These are phyloP conservation scores for Tribolium freemani DNA, from an alignment of 2,888 invertebrate genomes.

Conservation along the genomic window DNA sequence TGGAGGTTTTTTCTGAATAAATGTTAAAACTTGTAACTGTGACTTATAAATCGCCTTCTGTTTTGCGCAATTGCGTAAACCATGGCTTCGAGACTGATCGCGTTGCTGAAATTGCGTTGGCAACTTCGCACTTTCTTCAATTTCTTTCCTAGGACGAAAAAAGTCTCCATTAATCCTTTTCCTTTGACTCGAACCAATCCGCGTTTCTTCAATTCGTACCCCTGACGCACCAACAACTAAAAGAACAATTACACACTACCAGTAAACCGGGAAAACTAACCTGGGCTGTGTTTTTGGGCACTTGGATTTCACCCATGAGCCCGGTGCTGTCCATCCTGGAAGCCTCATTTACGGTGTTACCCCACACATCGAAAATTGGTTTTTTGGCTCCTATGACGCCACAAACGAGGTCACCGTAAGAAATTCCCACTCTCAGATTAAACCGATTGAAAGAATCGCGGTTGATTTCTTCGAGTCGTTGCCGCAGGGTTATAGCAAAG, in stretches of 20 bases:
- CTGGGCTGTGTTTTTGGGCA: conserved; percentile 86
- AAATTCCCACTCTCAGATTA: conserved; percentile 90
- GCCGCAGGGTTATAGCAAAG: conserved; percentile 91
- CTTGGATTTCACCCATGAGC: conserved; percentile 89
- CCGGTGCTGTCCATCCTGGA: conserved; percentile 98
- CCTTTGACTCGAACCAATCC: conserved; percentile 93
- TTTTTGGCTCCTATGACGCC: conserved; percentile 96
- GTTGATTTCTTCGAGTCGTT: conserved; percentile 91
- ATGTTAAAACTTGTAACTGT: conserved; percentile 17
- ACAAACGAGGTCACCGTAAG: conserved; percentile 92
- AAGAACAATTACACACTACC: conserved; percentile 32
- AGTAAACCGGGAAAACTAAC: conserved; percentile 63
- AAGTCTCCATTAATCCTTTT: conserved; percentile 95
- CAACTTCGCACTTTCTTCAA: conserved; percentile 71
- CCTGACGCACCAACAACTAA: conserved; percentile 81
- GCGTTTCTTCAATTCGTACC: conserved; percentile 81
- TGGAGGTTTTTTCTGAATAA: neutral
- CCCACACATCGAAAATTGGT: conserved; percentile 98
- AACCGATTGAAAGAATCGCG: conserved; percentile 97
- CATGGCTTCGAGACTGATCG: conserved; percentile 87
- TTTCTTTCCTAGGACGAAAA: conserved; percentile 83
- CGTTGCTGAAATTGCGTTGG: conserved; percentile 78
- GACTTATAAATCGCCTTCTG: conserved; percentile 19
- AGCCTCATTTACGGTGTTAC: conserved; percentile 96
- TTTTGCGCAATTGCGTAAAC: conserved; percentile 92